phyloP scores from a whole-genome alignment of 2,888 invertebrate species.

The Sarcophaga variegata region DNA sequence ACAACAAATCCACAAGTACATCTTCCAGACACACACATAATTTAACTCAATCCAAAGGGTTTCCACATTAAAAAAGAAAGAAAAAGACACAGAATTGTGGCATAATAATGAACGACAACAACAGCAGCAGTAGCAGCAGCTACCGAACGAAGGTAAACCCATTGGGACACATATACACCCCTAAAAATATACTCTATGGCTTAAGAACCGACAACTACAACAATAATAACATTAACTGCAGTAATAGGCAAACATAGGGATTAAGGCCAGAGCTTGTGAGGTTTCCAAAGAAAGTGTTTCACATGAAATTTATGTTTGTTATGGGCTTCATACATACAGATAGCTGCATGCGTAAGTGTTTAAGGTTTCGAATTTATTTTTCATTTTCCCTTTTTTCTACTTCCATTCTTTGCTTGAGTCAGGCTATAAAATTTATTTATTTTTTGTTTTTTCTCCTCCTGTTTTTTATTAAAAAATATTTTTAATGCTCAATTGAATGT shows the following conservation, averaged over 20 bases:
- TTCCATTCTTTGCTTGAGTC: constrained; percentile 6
- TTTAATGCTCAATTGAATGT: constrained; percentile 30
- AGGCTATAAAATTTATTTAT: neutral
- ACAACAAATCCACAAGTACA: constrained; percentile 11
- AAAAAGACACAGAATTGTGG: constrained; percentile 2
- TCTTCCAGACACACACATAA: neutral
- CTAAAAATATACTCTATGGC: neutral
- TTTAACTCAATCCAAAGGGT: neutral
- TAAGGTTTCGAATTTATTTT: constrained; percentile 20
- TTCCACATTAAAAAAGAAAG: constrained; percentile 17
- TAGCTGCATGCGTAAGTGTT: neutral
- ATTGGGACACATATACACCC: neutral
- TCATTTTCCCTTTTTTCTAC: neutral
- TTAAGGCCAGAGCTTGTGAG: neutral
- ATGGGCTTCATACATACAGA: neutral
- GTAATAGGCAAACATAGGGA: neutral
- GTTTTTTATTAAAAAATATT: constrained; percentile 34
- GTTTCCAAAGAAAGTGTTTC: neutral
- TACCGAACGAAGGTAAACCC: neutral
- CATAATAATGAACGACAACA: constrained; percentile 13
- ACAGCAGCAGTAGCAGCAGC: neutral
- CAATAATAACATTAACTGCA: neutral
- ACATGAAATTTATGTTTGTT: neutral
- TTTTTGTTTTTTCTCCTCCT: constrained; percentile 14
- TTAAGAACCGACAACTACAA: neutral